phyloP scores from a whole-genome alignment of 2,113 vertebrate genomes.

The Peromyscus leucopus region DNA sequence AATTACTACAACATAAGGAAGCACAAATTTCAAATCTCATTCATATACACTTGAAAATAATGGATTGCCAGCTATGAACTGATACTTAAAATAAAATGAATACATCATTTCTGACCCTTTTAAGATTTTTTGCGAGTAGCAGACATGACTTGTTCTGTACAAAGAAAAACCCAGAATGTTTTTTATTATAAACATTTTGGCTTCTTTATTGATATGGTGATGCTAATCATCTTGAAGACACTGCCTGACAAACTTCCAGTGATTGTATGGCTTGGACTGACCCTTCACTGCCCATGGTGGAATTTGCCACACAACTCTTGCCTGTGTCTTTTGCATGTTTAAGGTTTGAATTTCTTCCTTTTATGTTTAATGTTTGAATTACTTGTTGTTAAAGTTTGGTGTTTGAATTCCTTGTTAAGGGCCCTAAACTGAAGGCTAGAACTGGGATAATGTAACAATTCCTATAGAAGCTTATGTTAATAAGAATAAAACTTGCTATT shows the following conservation, averaged over 20 bases:
- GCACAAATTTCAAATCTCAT: not conserved
- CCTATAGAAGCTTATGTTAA: too few relatives aligned
- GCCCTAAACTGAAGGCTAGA: too few relatives aligned
- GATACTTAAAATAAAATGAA: not conserved
- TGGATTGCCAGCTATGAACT: not conserved
- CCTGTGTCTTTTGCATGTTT: too few relatives aligned
- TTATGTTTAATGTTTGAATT: too few relatives aligned
- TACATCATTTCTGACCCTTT: not conserved
- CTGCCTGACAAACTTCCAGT: too few relatives aligned
- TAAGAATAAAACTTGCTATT: too few relatives aligned
- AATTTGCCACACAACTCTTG: too few relatives aligned
- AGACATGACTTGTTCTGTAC: not conserved
- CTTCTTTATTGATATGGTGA: not conserved
- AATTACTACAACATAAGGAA: not conserved
- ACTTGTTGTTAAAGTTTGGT: too few relatives aligned
- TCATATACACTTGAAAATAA: not conserved
- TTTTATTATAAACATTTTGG: not conserved
- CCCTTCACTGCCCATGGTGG: too few relatives aligned
- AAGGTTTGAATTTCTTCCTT: too few relatives aligned
- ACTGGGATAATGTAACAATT: too few relatives aligned
- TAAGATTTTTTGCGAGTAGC: not conserved
- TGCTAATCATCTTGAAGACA: not conserved
- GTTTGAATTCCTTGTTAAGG: not conserved
- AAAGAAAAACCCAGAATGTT: not conserved
- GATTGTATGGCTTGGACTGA: too few relatives aligned